Conservation (phyloP, 2,113 vertebrate species). For the Condylura cristata region DNA sequence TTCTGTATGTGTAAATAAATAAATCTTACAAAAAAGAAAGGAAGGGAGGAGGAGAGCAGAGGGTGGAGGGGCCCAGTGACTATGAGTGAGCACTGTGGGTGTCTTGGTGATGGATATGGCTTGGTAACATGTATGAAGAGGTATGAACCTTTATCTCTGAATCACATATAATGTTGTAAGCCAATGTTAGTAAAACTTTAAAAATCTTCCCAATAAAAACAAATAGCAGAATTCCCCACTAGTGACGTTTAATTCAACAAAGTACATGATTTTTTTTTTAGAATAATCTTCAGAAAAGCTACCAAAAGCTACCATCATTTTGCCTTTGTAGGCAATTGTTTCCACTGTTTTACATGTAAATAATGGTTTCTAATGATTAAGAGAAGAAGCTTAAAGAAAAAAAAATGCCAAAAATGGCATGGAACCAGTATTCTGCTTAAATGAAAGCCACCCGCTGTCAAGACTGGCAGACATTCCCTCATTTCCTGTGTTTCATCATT, state of each 20-base stretch:
- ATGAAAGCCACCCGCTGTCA: conserved; percentile 43
- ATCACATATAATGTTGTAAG: too few species aligned
- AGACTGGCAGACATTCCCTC: conserved; percentile 54
- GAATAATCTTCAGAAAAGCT: neutral
- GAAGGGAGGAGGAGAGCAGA: too few species aligned
- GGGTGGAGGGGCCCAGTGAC: too few species aligned
- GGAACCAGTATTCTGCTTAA: neutral
- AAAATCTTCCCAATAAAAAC: too few species aligned
- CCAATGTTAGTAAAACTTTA: too few species aligned
- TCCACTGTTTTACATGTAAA: neutral
- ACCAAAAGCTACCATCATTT: neutral
- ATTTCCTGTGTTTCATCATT: conserved; percentile 51
- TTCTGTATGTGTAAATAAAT: too few species aligned
- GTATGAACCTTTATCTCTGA: too few species aligned
- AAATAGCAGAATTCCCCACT: too few species aligned
- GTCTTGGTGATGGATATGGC: too few species aligned
- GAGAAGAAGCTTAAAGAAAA: neutral
- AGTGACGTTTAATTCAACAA: neutral
- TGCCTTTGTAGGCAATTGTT: neutral
- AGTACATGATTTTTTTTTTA: neutral
- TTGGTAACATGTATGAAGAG: too few species aligned
- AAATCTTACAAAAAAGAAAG: too few species aligned
- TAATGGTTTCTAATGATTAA: neutral
- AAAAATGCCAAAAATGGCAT: neutral
- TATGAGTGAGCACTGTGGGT: too few species aligned